Conservation (phyloP, 2,113 vertebrate genomes). For the Clarias macrocephalus region DNA sequence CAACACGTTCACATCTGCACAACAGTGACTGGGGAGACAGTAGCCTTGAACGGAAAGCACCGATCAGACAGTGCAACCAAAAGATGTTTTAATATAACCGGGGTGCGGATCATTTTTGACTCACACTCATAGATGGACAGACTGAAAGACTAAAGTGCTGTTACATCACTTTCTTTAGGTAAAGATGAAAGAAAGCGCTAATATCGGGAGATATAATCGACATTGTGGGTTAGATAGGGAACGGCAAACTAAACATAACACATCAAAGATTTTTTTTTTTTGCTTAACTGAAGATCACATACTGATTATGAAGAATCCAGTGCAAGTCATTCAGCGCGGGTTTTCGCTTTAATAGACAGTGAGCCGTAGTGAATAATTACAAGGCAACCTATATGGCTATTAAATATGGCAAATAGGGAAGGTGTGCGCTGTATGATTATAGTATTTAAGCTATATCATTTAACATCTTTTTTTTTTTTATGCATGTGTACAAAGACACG, state of each 20-base stretch:
- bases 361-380: not conserved
- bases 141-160: not conserved
- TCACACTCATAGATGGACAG: not conserved
- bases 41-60: too few species aligned
- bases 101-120: too few species aligned
- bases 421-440: not conserved
- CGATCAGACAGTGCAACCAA: too few species aligned
- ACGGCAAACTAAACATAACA: not conserved
- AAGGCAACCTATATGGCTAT: not conserved
- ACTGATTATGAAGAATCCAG: not conserved
- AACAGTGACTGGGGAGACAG: too few species aligned
- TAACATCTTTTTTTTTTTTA: not conserved
- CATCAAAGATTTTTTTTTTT: not conserved
- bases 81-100: too few species aligned
- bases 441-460: not conserved
- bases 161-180: not conserved
- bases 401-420: not conserved
- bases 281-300: not conserved
- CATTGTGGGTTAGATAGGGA: not conserved
- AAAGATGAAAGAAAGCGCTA: not conserved
- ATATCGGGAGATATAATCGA: not conserved
- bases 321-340: not conserved
- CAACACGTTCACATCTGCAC: too few species aligned
- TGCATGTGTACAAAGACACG: not conserved
- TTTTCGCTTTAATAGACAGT: not conserved